A percentile compares a stretch with the other conserved stretches of the same genome.
These are phyloP conservation scores for Folsomia candida DNA, from an alignment of 2,888 invertebrate genomes.

Conservation along the genomic window DNA sequence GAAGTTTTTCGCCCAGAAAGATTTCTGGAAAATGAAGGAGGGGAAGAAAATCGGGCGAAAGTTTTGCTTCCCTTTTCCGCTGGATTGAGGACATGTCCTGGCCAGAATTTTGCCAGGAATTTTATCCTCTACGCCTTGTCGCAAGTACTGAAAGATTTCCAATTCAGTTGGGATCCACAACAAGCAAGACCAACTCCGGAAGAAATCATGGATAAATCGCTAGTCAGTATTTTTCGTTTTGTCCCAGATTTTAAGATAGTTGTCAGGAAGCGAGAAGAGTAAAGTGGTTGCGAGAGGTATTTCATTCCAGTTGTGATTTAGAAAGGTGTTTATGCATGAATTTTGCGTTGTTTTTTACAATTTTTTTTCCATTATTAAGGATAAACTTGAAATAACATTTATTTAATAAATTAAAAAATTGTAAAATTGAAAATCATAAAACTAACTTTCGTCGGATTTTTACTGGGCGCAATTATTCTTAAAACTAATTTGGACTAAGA, in stretches of 20 bases:
- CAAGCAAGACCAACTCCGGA: background rate
- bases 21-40: conserved; percentile 24
- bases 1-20: conserved; percentile 39
- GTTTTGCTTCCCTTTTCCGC: conserved; percentile 29
- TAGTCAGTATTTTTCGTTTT: conserved; percentile 2
- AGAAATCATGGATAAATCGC: background rate
- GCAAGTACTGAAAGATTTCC: background rate
- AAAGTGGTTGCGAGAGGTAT: no score
- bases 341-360: no score
- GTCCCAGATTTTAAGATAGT: background rate
- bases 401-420: no score
- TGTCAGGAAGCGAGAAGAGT: background rate
- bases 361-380: no score
- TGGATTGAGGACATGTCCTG: conserved; percentile 13
- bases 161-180: background rate
- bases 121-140: background rate
- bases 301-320: no score
- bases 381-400: no score
- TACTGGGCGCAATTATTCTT: no score
- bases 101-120: conserved; percentile 4
- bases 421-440: no score
- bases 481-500: no score
- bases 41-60: background rate
- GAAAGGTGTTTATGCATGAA: no score
- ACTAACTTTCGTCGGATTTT: no score